Evolutionary conservation across 2,888 invertebrate genomes (phyloP), one percentile per base, ranked within the genome.

Genomic region (Alviniconcha strummeri): DNA sequence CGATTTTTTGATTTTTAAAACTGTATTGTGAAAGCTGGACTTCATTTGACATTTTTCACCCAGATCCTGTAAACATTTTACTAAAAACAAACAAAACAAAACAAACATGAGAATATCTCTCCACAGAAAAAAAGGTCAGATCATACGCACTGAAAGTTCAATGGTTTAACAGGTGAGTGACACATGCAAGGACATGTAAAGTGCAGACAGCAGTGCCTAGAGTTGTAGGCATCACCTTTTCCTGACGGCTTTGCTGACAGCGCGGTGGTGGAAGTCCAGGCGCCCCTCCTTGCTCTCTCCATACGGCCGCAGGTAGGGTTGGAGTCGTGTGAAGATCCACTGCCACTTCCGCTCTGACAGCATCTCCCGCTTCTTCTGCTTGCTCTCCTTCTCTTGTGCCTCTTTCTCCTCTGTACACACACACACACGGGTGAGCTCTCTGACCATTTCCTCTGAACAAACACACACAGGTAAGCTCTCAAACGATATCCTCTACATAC

Each of bases 261-360:
- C 92, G 15, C 92, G 86, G 84, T 93, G 93, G 84, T 93, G 93
- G 88, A 93, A 93, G 87, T 93, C 92, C 4, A 93, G 88, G 67
- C 93, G 85, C 0, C 93, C 93, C 77, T 92, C 92, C 55, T 90
- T 90, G 83, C 92, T 91, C 85, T 93, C 92, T 0, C 93, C 93
- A 84, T 91, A 93, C 0, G 93, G 93, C 71, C 93, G 87, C 13
- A 93, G 88, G 85, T 92, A 93, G 4, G 92, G 91, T 74, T 91
- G 89, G n/a, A 93, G 88, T 15, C 89, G 89, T n/a, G 87, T 86
- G 87, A 91, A 92, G n/a, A 93, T 90, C 55, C 85, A 86, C 36
- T 89, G 88, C 93, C 93, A 93, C 83, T 91, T 90, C 77, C 86
- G 87, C 56, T 92, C 91, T 6, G 89, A 86, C 80, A 93, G 87